These are phyloP conservation scores for Dolichotis patagonum DNA, from an alignment of 2,113 vertebrate genomes.

Conservation along the genomic window DNA sequence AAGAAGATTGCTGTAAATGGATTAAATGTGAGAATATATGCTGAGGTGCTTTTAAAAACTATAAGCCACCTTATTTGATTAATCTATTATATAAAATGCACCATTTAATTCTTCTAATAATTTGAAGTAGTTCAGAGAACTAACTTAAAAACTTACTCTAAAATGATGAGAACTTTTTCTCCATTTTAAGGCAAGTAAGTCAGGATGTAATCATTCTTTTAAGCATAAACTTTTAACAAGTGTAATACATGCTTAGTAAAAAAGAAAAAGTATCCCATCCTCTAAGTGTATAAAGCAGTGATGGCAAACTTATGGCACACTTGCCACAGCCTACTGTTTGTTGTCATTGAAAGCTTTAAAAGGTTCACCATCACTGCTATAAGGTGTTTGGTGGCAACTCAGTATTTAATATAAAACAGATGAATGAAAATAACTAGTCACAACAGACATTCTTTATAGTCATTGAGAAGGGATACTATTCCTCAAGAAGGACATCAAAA, in stretches of 20 bases:
- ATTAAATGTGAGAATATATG: slow-evolving; percentile 39
- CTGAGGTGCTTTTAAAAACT: slow-evolving; percentile 54
- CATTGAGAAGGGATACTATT: slow-evolving; percentile 56
- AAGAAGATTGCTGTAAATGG: slow-evolving; percentile 26
- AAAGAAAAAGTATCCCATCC: neutral
- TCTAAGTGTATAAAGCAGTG: neutral
- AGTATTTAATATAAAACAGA: slow-evolving; percentile 39
- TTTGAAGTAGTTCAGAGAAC: slow-evolving; percentile 43
- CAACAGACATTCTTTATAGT: slow-evolving; percentile 43
- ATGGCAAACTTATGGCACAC: neutral
- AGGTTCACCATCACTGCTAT: neutral
- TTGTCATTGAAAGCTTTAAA: neutral
- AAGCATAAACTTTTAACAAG: slow-evolving; percentile 49
- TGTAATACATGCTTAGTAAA: neutral
- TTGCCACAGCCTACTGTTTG: neutral
- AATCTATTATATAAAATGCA: neutral
- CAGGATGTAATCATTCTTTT: slow-evolving; percentile 37
- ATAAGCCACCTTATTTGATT: slow-evolving; percentile 26
- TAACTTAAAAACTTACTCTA: neutral
- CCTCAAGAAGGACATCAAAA: slow-evolving; percentile 57
- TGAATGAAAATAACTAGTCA: slow-evolving; percentile 53
- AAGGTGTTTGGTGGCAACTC: slow-evolving; percentile 19
- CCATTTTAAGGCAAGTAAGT: slow-evolving; percentile 49
- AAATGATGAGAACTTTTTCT: slow-evolving; percentile 38
- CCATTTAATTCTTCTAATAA: slow-evolving; percentile 39